Base-by-base conservation (phyloP, 2,113 vertebrate genomes). In the Eublepharis macularius region DNA sequence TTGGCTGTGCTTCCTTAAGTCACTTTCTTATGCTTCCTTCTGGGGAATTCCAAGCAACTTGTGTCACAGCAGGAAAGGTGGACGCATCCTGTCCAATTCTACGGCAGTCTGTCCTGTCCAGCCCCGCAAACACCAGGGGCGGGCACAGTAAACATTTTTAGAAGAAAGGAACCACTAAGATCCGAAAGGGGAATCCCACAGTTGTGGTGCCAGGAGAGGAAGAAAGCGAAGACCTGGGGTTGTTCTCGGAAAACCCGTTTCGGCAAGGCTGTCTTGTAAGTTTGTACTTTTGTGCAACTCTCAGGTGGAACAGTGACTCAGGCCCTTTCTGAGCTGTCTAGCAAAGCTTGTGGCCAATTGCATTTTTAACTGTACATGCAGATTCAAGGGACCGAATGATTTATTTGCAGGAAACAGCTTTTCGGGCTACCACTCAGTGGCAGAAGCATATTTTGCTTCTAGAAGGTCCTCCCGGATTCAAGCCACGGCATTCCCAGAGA, bases 21-120 rank as follows among this genome's bases (percentile, higher is more conserved):
- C 45, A 2, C 32, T n/a, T 41, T 51, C 39, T 32, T 0, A 36
- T 60, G 0, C 34, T 87, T 60, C 80, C 4, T 4, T 19, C 36
- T 57, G 88, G 91, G 92, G 92, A 93, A 94, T 93, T 95, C 92
- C 92, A 90, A 8, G 70, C 54, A 1, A 82, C 63, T 87, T 82
- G 82, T 43, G 65, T 93, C 89, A 86, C 43, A 89, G 92, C 94
- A 96, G 95, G 93, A 96, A 97, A 96, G 91, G 94, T 93, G 94
- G 88, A 17, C 88, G 88, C 93, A 84, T 94, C 94, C 94, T 93
- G 92, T 88, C 63, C 79, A 66, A 57, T 82, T 85, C 80, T 81
- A 80, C 72, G 84, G 81, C 93, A 88, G 57, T 2, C 26, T 19
- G 80, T 76, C 74, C 86, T 36, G 9, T 21, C 69, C 84, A 5